Evolutionary conservation across 1,140 invertebrate genomes (phyloP).

Genomic region (Teleogryllus occipitalis): DNA sequence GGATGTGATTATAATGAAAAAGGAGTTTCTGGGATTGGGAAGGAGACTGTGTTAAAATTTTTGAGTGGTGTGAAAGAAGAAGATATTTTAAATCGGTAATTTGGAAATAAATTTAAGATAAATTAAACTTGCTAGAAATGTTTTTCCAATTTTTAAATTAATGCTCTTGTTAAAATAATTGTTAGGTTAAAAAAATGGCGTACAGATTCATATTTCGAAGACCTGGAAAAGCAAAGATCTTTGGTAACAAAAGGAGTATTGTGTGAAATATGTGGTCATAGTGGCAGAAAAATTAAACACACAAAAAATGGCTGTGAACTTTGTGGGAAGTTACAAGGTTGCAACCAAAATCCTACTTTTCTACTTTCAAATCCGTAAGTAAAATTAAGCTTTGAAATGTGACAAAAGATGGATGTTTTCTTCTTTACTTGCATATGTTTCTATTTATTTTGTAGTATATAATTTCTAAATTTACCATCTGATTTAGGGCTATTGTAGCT

Average conservation of each 20-base stretch:
- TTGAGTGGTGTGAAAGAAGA: slow-evolving; percentile 52
- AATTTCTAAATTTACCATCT: not conserved
- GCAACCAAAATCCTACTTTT: slow-evolving; percentile 28
- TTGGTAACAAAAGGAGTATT: slow-evolving; percentile 31
- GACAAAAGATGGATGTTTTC: too few relatives aligned
- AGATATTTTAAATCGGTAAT: slow-evolving; percentile 50
- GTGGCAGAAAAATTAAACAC: slow-evolving; percentile 49
- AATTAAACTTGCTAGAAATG: not conserved
- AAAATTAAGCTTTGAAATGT: not conserved
- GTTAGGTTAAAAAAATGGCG: slow-evolving; percentile 41
- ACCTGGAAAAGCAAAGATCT: slow-evolving; percentile 35
- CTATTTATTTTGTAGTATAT: not conserved
- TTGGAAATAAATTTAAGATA: not conserved
- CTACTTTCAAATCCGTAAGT: slow-evolving; percentile 17
- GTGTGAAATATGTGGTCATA: slow-evolving; percentile 57
- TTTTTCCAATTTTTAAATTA: too few relatives aligned
- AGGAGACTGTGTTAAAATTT: slow-evolving; percentile 65
- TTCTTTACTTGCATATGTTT: not conserved
- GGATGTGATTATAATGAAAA: slow-evolving; percentile 78
- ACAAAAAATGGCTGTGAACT: slow-evolving; percentile 50
- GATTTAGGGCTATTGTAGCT: slow-evolving; percentile 43
- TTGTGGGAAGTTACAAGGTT: slow-evolving; percentile 50
- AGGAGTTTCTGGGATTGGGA: slow-evolving; percentile 72
- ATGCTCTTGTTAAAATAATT: not conserved
- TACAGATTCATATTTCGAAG: slow-evolving; percentile 41